Evolutionary conservation across 2,888 invertebrate genomes (phyloP).

Genomic region (Netelia virgata): DNA sequence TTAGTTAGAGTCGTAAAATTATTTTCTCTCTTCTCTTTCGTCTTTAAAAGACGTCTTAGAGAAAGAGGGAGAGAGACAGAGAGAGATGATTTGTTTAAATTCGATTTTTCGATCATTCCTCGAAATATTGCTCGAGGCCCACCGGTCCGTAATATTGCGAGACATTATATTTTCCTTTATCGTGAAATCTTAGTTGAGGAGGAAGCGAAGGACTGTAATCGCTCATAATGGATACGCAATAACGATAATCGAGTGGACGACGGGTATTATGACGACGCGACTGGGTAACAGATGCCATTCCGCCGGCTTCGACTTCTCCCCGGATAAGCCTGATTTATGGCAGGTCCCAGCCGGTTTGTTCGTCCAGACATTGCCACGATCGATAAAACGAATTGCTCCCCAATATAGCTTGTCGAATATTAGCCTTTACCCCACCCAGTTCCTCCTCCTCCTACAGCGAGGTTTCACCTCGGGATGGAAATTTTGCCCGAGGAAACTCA

Average conservation of each 20-base stretch:
- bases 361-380: constrained; percentile 47
- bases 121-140: too few species aligned
- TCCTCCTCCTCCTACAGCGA: not conserved
- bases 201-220: constrained; percentile 14
- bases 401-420: constrained; percentile 12
- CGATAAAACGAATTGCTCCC: constrained; percentile 44
- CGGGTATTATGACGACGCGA: constrained; percentile 28
- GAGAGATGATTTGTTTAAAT: too few species aligned
- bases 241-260: constrained; percentile 51
- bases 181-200: not conserved
- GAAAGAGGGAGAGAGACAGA: too few species aligned
- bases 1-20: too few species aligned
- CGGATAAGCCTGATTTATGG: constrained; percentile 65
- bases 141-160: too few species aligned
- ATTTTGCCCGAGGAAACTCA: not conserved
- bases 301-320: constrained; percentile 29
- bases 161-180: not conserved
- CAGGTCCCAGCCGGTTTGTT: constrained; percentile 50
- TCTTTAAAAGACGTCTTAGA: too few species aligned
- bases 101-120: too few species aligned
- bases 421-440: not conserved
- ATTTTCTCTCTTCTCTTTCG: too few species aligned
- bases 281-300: constrained; percentile 59
- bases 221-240: constrained; percentile 35
- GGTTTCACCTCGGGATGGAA: constrained; percentile 7